A percentile compares a stretch with the other conserved stretches of the same genome.
phyloP scores from a whole-genome alignment of 2,113 vertebrate species.

The Eublepharis macularius region DNA sequence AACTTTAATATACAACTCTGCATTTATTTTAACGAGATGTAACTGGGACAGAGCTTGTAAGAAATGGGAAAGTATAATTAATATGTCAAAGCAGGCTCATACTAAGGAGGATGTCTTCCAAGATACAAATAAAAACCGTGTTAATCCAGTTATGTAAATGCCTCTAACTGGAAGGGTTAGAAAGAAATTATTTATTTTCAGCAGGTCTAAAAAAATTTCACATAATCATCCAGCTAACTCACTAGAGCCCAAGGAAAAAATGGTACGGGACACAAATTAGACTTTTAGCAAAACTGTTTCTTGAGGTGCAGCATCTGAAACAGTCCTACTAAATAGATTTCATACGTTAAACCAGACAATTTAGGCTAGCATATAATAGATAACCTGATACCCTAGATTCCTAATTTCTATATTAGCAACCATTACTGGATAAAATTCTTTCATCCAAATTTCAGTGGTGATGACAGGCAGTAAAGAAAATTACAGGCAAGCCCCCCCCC shows the following conservation, averaged over 20 bases:
- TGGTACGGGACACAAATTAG: not conserved
- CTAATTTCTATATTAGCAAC: conserved; percentile 19
- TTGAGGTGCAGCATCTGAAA: not conserved
- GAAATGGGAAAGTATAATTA: conserved; percentile 61
- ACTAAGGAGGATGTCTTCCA: conserved; percentile 34
- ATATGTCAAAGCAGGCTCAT: conserved; percentile 54
- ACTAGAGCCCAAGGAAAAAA: conserved; percentile 37
- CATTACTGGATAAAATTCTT: conserved; percentile 48
- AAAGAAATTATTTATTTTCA: conserved; percentile 54
- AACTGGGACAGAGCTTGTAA: conserved; percentile 61
- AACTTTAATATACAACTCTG: conserved; percentile 48
- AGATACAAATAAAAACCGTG: conserved; percentile 52
- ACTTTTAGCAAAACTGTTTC: conserved; percentile 6
- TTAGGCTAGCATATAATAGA: not conserved
- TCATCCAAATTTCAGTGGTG: not conserved
- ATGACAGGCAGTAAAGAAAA: conserved; percentile 42
- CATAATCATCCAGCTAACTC: not conserved
- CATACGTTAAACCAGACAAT: not conserved
- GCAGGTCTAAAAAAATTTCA: conserved; percentile 45
- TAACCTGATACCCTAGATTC: not conserved
- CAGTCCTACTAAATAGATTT: not conserved
- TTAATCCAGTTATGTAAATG: conserved; percentile 65
- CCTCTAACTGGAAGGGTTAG: conserved; percentile 40
- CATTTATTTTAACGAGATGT: conserved; percentile 53
- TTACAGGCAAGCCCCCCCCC: conserved; percentile 33